Evolutionary conservation across 2,888 invertebrate species (phyloP).

Genomic region (Cataglyphis altisquamis): DNA sequence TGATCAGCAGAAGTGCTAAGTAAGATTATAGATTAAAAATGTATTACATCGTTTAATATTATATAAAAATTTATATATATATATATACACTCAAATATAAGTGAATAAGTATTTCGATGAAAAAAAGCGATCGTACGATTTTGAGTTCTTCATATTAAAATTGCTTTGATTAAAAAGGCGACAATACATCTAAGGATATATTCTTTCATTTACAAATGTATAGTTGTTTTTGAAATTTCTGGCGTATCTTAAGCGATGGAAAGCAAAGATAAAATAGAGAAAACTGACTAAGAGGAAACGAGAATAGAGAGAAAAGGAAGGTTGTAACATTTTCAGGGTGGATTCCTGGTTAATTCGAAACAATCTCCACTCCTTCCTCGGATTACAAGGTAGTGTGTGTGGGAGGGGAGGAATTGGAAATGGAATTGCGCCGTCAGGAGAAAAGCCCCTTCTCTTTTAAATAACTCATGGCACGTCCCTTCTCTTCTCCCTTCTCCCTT

Average conservation of each 20-base stretch:
- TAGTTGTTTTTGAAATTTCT: constrained; percentile 24
- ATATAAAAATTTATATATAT: not conserved
- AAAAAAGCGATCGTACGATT: not conserved
- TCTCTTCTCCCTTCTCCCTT: not conserved
- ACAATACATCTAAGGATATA: not conserved
- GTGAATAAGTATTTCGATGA: not conserved
- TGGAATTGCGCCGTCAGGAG: constrained; percentile 53
- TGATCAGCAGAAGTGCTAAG: not conserved
- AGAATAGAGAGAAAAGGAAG: constrained; percentile 10
- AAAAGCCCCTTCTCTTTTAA: constrained; percentile 62
- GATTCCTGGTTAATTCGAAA: constrained; percentile 74
- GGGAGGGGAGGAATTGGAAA: constrained; percentile 61
- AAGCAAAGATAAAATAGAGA: constrained; percentile 22
- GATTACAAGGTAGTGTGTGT: constrained; percentile 56
- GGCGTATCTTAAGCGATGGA: constrained; percentile 8
- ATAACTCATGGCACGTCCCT: constrained; percentile 60
- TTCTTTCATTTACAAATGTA: constrained; percentile 15
- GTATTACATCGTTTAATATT: not conserved
- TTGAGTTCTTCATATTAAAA: not conserved
- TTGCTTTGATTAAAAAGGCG: not conserved
- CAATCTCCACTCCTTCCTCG: constrained; percentile 55
- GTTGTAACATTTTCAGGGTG: constrained; percentile 68
- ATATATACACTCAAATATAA: not conserved
- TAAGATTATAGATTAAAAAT: not conserved
- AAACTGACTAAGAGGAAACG: constrained; percentile 4